phyloP scores from a whole-genome alignment of 2,113 vertebrate genomes.

The Chaetodon trifascialis region DNA sequence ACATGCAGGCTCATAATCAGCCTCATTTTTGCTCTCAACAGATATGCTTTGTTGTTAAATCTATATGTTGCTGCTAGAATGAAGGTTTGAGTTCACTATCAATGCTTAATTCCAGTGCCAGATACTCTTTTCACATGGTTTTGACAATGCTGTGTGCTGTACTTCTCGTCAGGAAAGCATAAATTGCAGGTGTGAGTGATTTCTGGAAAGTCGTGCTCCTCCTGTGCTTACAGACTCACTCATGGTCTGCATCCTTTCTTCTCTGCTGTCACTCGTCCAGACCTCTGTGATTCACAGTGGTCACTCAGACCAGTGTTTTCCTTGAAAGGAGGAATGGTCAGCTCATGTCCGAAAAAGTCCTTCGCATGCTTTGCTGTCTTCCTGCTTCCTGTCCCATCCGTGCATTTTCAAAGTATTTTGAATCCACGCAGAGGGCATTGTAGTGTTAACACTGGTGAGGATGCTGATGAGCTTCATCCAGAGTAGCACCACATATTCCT shows the following conservation, averaged over 20 bases:
- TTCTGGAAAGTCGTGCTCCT: slow-evolving; percentile 57
- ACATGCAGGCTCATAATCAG: not conserved
- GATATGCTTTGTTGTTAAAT: not conserved
- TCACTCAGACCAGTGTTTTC: slow-evolving; percentile 27
- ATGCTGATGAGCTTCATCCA: slow-evolving; percentile 11
- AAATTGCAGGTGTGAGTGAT: slow-evolving; percentile 7
- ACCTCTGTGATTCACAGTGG: slow-evolving; percentile 52
- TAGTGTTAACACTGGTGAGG: not conserved
- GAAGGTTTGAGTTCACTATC: not conserved
- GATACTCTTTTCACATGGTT: not conserved
- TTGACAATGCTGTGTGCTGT: not conserved
- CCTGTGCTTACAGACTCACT: slow-evolving; percentile 27
- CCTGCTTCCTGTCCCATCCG: not conserved
- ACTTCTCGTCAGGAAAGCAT: not conserved
- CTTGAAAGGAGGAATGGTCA: slow-evolving; percentile 12
- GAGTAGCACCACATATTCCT: not conserved
- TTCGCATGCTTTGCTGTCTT: not conserved
- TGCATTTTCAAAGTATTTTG: not conserved
- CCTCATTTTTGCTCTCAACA: not conserved
- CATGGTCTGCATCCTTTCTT: not conserved
- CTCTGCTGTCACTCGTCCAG: slow-evolving; percentile 20
- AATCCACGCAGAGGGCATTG: not conserved
- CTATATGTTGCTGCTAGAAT: not conserved
- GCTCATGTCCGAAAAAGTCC: slow-evolving; percentile 20
- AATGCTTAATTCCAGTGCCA: not conserved